phyloP scores from a whole-genome alignment of 1,140 invertebrate genomes.

The Drosophila tristis region DNA sequence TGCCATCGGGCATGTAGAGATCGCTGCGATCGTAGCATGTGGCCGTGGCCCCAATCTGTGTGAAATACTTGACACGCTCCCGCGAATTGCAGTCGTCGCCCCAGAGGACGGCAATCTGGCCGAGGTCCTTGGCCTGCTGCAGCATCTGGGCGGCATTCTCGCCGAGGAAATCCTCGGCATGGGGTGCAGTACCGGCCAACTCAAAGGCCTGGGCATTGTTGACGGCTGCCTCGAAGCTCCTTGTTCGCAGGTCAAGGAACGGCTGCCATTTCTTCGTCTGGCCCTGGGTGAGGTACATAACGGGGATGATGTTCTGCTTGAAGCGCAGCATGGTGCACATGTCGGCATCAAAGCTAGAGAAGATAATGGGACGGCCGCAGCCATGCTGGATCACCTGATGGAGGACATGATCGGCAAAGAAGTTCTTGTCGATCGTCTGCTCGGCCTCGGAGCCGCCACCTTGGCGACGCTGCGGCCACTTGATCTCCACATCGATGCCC shows the following conservation, averaged over 20 bases:
- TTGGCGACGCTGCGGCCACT: constrained; percentile 94
- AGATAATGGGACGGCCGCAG: constrained; percentile 91
- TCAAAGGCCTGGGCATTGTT: constrained; percentile 92
- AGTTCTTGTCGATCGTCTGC: constrained; percentile 95
- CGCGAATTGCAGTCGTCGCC: constrained; percentile 96
- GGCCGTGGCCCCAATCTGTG: constrained; percentile 93
- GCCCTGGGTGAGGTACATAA: constrained; percentile 96
- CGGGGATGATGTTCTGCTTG: constrained; percentile 98
- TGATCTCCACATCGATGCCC: constrained; percentile 98
- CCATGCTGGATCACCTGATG: constrained; percentile 91
- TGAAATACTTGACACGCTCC: constrained; percentile 92
- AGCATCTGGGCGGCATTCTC: constrained; percentile 89
- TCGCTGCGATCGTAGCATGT: constrained; percentile 97
- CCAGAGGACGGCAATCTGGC: constrained; percentile 96
- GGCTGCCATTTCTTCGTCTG: constrained; percentile 91
- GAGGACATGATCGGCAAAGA: constrained; percentile 92
- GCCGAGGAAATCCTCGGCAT: constrained; percentile 94
- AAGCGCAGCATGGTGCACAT: constrained; percentile 95
- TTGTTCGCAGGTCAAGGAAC: constrained; percentile 93
- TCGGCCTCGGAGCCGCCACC: constrained; percentile 95
- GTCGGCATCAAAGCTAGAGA: constrained; percentile 98
- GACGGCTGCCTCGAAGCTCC: constrained; percentile 91
- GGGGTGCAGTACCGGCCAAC: constrained; percentile 94
- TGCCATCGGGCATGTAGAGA: constrained; percentile 69
- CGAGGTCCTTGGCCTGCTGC: constrained; percentile 89